Evolutionary conservation across 2,797 vertebrate species (phyloP), one percentile per base, ranked within the genome.

Genomic region (Sebastes itinus): DNA sequence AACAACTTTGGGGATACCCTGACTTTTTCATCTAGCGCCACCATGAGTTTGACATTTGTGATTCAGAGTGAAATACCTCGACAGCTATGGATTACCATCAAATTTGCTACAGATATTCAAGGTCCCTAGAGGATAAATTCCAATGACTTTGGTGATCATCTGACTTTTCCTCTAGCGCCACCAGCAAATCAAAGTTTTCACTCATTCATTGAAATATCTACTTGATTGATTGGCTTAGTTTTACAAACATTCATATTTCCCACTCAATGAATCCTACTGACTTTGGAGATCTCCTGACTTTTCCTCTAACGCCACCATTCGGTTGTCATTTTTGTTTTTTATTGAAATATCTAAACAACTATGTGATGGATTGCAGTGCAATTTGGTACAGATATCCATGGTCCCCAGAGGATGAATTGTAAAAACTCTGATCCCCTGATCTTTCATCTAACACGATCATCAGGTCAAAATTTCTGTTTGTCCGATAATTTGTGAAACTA

Each of bases 361-460:
- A 58, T 5, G 32, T 8, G 32, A 55, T 20, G 16, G 11, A 72
- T 72, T 49, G 35, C 70, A 49, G 9, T 23, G n/a, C 6, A 32
- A 32, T 49, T 30, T 18, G 8, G 10, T 30, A 1, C 27, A 49
- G 5, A n/a, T 7, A 35, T 23, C 25, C 16, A 63, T 49, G 9
- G 42, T 62, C 14, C 27, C 12, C 14, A 46, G 18, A 22, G 2
- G 20, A 46, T 60, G 18, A 35, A 56, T 59, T 71, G 2, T 58
- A n/a, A 42, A 49, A 30, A 23, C 25, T 3, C 11, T n/a, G 23
- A 71, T 71, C 22, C 22, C 8, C n/a, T 35, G 22, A 38, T 28
- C 0, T 49, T 72, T 30, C 7, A 7, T 46, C 13, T 28, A 25
- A 23, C 23, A 14, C 22, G 0, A 35, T 59, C 22, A 71, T 18